Percentiles rank a stretch among this genome's conserved stretches.
phyloP scores from a whole-genome alignment of 2,113 vertebrate species.

The Gavia stellata region DNA sequence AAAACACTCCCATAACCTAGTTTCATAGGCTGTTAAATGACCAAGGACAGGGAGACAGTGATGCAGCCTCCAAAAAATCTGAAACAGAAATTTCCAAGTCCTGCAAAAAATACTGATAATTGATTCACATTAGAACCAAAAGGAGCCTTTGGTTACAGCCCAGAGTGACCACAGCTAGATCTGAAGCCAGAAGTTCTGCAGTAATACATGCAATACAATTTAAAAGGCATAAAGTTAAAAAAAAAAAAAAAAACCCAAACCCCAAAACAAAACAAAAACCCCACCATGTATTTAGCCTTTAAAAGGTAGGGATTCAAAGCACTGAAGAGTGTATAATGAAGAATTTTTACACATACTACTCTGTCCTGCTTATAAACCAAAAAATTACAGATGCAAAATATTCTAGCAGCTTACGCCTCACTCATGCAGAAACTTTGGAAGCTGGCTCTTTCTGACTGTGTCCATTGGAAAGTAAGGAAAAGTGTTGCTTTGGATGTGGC shows the following conservation, averaged over 20 bases:
- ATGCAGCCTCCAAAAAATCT: rapidly evolving
- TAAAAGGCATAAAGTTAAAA: background rate
- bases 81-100: background rate
- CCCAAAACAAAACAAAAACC: background rate
- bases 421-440: background rate
- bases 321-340: background rate
- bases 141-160: background rate
- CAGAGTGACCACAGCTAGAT: background rate
- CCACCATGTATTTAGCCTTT: background rate
- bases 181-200: background rate
- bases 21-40: background rate
- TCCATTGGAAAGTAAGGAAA: background rate
- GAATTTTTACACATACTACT: background rate
- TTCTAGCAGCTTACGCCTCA: background rate
- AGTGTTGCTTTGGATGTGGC: background rate
- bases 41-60: background rate
- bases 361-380: background rate
- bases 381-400: background rate
- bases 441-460: background rate
- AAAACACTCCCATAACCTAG: background rate
- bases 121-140: background rate
- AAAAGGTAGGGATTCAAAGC: background rate
- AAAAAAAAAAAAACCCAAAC: background rate
- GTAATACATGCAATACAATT: background rate
- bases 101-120: background rate